Conservation (phyloP, 1,140 invertebrate species). For the Brachionus plicatilis region DNA sequence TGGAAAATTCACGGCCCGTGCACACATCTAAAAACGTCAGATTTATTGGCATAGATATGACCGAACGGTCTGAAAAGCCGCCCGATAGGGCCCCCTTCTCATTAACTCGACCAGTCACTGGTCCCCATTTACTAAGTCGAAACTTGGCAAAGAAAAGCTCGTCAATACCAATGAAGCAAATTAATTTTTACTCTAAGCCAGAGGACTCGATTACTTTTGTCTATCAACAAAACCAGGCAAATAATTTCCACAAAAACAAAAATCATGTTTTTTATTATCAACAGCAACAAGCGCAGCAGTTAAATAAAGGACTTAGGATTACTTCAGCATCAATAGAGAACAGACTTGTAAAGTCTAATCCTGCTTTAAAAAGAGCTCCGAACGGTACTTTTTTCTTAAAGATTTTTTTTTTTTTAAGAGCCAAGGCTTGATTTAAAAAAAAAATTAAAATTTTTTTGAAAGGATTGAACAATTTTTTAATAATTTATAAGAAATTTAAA, state of each 20-base stretch:
- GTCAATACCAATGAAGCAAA: background rate
- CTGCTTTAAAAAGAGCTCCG: background rate
- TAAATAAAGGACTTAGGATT: background rate
- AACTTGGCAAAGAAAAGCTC: background rate
- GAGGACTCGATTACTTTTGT: background rate
- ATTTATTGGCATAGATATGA: background rate
- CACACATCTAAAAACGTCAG: constrained; percentile 35
- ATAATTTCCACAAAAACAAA: background rate
- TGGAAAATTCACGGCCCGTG: background rate
- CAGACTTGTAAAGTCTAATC: background rate
- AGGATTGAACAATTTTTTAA: background rate
- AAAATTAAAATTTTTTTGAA: background rate
- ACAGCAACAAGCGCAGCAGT: background rate
- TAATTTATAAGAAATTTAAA: background rate
- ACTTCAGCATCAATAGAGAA: constrained; percentile 21
- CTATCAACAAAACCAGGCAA: background rate
- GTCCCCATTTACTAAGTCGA: background rate
- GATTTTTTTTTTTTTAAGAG: background rate
- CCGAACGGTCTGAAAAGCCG: background rate
- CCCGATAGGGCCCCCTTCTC: background rate
- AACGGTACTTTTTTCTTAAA: background rate
- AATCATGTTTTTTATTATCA: constrained; percentile 25
- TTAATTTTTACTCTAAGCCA: background rate
- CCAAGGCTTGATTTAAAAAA: background rate
- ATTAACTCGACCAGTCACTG: background rate